Evolutionary conservation across 2,888 invertebrate genomes (phyloP).

Genomic region (Cephus pygmeus): DNA sequence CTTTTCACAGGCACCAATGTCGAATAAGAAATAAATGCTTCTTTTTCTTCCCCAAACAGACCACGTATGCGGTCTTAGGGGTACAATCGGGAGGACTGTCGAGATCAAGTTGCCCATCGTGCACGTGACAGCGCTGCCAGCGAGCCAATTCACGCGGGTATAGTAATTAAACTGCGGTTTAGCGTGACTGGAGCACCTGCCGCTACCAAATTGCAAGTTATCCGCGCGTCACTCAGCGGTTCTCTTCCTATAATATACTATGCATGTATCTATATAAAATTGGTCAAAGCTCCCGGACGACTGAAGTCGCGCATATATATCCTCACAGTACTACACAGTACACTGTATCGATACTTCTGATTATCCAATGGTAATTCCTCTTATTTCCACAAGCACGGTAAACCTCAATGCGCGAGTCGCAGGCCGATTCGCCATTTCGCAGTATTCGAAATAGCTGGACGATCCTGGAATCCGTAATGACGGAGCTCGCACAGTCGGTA

Average conservation of each 20-base stretch:
- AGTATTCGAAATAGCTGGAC: too few relatives aligned
- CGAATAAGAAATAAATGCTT: too few relatives aligned
- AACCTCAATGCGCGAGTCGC: too few relatives aligned
- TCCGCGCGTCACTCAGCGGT: conserved; percentile 54
- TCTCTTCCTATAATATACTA: conserved; percentile 19
- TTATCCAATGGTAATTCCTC: too few relatives aligned
- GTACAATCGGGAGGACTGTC: conserved; percentile 21
- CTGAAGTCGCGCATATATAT: conserved; percentile 23
- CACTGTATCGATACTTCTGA: too few relatives aligned
- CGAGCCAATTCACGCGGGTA: conserved; percentile 57
- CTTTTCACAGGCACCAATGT: too few relatives aligned
- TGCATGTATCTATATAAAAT: conserved; percentile 12
- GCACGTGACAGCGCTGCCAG: conserved; percentile 58
- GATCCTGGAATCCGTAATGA: too few relatives aligned
- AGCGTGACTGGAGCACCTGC: conserved; percentile 58
- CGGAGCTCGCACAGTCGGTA: neutral
- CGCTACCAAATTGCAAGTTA: conserved; percentile 61
- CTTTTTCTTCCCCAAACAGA: too few relatives aligned
- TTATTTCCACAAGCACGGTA: too few relatives aligned
- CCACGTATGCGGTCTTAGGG: conserved; percentile 2
- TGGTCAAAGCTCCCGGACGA: too few relatives aligned
- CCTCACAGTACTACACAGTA: too few relatives aligned
- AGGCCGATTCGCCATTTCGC: too few relatives aligned
- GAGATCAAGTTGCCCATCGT: conserved; percentile 59
- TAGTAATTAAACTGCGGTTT: conserved; percentile 63